Evolutionary conservation across 1,140 invertebrate species (phyloP).

Genomic region (Drosophila lacertosa): DNA sequence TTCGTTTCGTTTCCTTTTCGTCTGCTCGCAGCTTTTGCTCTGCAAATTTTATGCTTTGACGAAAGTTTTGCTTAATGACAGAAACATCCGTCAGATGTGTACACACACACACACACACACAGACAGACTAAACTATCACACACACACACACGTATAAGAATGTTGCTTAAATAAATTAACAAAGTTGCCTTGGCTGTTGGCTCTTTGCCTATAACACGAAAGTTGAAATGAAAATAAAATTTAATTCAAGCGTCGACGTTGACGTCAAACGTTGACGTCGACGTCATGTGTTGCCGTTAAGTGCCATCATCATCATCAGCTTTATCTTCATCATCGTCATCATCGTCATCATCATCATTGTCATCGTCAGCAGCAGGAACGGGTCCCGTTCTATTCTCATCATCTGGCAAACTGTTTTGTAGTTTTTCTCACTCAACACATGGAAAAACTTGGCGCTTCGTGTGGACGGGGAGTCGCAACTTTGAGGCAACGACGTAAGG

Average conservation of each 20-base stretch:
- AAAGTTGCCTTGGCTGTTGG: constrained; percentile 63
- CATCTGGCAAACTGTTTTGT: constrained; percentile 51
- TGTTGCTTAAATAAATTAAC: constrained; percentile 67
- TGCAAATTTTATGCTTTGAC: constrained; percentile 65
- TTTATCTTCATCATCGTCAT: constrained; percentile 24
- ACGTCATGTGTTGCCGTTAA: constrained; percentile 65
- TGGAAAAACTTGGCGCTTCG: constrained; percentile 36
- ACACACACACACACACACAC: constrained; percentile 25
- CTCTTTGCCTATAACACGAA: constrained; percentile 62
- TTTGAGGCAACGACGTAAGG: constrained; percentile 2
- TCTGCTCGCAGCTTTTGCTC: constrained; percentile 4
- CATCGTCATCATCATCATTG: constrained; percentile 8
- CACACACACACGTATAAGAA: constrained; percentile 27
- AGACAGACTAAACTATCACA: constrained; percentile 3
- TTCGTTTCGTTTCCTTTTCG: not conserved
- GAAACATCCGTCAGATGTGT: constrained; percentile 58
- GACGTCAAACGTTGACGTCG: constrained; percentile 8
- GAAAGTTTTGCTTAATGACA: constrained; percentile 67
- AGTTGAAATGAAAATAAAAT: constrained; percentile 69
- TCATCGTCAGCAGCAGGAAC: constrained; percentile 1
- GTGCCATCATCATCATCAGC: constrained; percentile 60
- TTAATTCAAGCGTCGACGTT: constrained; percentile 55
- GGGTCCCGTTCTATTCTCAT: constrained; percentile 42
- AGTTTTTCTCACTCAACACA: constrained; percentile 39
- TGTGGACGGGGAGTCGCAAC: not conserved